Conservation (phyloP, 2,797 vertebrate genomes). For the Parambassis ranga region DNA sequence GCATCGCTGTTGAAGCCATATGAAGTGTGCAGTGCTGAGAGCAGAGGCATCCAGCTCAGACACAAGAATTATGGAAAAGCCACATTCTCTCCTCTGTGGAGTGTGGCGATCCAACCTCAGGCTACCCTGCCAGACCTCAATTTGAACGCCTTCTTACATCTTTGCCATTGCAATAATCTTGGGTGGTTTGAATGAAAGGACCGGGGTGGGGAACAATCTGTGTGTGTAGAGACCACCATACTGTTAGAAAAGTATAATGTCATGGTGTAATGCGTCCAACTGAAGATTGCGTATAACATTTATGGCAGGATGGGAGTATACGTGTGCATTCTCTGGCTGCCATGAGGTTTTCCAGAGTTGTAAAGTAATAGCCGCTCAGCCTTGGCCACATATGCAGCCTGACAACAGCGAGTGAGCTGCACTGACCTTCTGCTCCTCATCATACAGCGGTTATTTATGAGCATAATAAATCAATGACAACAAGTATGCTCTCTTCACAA, state of each 20-base stretch:
- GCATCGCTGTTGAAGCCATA: too few species aligned
- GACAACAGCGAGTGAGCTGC: neutral
- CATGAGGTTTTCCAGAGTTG: conserved; percentile 50
- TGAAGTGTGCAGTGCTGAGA: conserved; percentile 28
- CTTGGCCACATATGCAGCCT: conserved; percentile 37
- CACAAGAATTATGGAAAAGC: conserved; percentile 56
- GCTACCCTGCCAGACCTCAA: conserved; percentile 65
- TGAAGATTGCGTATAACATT: conserved; percentile 45
- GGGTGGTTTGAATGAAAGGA: conserved; percentile 60
- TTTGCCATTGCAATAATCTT: conserved; percentile 64
- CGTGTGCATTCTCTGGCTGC: conserved; percentile 35
- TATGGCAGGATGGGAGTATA: conserved; percentile 2
- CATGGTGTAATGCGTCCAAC: conserved; percentile 49
- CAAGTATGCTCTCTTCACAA: conserved; percentile 14
- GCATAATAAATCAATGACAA: conserved; percentile 58
- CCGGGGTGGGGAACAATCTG: conserved; percentile 50
- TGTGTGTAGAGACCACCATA: conserved; percentile 55
- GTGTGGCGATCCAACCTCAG: conserved; percentile 60
- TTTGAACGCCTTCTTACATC: conserved; percentile 68
- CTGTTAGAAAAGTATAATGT: conserved; percentile 51
- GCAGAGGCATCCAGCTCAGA: conserved; percentile 46
- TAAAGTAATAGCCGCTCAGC: conserved; percentile 47
- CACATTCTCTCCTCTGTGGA: conserved; percentile 47
- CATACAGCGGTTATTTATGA: conserved; percentile 46
- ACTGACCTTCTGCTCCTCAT: conserved; percentile 43